phyloP scores from a whole-genome alignment of 2,797 vertebrate genomes.

The Acipenser ruthenus region DNA sequence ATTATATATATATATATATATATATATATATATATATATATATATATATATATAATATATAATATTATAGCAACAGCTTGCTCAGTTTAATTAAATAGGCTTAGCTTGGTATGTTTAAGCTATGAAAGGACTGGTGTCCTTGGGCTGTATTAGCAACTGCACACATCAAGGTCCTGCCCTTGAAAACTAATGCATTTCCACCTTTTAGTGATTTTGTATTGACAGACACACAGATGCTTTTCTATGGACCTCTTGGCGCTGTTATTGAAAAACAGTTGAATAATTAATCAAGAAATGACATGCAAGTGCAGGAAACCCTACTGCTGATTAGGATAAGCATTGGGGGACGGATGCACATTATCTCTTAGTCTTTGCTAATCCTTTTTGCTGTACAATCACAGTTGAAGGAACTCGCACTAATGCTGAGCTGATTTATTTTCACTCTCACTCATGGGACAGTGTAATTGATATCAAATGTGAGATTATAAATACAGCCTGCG shows the following conservation, averaged over 20 bases:
- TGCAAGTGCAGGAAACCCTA: conserved; percentile 2
- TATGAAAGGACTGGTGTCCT: not conserved
- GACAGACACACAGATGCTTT: not conserved
- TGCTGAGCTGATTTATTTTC: not conserved
- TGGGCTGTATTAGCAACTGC: not conserved
- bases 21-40: too few relatives aligned
- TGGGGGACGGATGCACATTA: not conserved
- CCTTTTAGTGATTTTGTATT: not conserved
- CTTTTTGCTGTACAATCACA: not conserved
- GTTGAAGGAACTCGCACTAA: not conserved
- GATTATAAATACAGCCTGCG: not conserved
- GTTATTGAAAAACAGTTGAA: not conserved
- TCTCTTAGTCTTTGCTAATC: conserved; percentile 3
- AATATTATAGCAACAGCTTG: too few relatives aligned
- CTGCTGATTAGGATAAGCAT: not conserved
- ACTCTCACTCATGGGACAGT: conserved; percentile 4
- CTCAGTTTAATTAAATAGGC: too few relatives aligned
- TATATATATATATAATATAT: too few relatives aligned
- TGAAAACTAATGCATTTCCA: not conserved
- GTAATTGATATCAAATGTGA: conserved; percentile 8
- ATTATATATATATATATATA: too few relatives aligned
- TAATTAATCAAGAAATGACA: not conserved
- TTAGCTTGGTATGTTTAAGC: not conserved
- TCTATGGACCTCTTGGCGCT: not conserved
- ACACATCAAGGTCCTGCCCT: not conserved